Evolutionary conservation across 2,888 invertebrate species (phyloP).

Genomic region (Cerceris ruficornis): DNA sequence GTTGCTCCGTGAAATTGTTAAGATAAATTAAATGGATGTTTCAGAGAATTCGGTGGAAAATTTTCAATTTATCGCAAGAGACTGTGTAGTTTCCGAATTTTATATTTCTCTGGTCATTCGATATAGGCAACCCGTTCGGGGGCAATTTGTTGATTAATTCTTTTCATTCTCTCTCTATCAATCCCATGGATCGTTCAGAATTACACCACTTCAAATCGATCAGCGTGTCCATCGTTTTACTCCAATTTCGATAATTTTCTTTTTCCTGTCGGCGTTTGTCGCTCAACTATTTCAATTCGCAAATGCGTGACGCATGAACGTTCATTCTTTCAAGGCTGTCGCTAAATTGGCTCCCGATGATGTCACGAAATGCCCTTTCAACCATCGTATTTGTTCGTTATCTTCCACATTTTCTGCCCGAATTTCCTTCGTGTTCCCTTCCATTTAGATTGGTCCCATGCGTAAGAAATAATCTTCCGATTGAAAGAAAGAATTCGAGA

Average conservation of each 20-base stretch:
- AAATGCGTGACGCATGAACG: not conserved
- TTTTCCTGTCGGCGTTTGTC: not conserved
- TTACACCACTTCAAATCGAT: not conserved
- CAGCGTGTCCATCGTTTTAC: not conserved
- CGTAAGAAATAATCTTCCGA: no score
- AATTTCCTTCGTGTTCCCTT: not conserved
- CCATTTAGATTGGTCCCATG: not conserved
- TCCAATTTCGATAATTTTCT: slow-evolving; percentile 21
- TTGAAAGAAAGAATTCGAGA: no score
- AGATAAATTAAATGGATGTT: no score
- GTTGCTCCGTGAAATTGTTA: no score
- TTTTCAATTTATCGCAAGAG: no score
- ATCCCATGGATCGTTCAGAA: no score
- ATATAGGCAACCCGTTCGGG: no score
- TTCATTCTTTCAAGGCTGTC: not conserved
- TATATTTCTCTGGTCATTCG: no score
- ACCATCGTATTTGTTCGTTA: not conserved
- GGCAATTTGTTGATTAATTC: no score
- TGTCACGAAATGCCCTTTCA: not conserved
- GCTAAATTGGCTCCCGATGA: not conserved
- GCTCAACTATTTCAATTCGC: not conserved
- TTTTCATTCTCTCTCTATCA: no score
- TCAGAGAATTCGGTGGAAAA: no score
- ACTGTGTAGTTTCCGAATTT: no score
- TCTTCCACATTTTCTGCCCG: not conserved